Conservation (phyloP, 2,113 vertebrate species). For the Puffinus mauretanicus region DNA sequence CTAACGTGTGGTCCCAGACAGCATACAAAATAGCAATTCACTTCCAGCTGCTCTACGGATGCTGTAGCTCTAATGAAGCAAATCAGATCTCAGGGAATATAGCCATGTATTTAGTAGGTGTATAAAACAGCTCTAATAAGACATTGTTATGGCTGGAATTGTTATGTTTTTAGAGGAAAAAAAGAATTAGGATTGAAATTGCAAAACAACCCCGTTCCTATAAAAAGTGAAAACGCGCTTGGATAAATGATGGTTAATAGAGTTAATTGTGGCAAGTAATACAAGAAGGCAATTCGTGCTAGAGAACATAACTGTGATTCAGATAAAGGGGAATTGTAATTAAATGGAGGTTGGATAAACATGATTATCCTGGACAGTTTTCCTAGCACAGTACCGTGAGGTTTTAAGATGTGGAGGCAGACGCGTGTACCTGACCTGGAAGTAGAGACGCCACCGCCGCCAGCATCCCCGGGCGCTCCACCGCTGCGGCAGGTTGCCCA, state of each 20-base stretch:
- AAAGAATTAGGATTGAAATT: neutral
- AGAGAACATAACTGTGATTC: neutral
- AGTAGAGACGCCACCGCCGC: neutral
- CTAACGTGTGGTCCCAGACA: neutral
- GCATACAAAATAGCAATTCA: neutral
- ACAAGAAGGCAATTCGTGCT: neutral
- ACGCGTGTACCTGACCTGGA: neutral
- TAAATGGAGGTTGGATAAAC: conserved; percentile 21
- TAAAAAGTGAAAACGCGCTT: neutral
- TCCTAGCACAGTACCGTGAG: neutral
- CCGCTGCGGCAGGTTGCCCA: fast-evolving
- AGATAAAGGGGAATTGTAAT: conserved; percentile 17
- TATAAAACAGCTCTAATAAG: neutral
- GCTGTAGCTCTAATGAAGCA: neutral
- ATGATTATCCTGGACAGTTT: neutral
- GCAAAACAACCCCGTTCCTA: neutral
- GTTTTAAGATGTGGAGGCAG: neutral
- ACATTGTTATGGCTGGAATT: neutral
- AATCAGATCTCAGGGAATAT: neutral
- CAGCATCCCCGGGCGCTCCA: neutral
- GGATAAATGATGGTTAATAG: conserved; percentile 36
- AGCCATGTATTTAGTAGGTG: neutral
- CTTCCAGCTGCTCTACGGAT: neutral
- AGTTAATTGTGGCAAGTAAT: neutral
- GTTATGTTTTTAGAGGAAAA: neutral